phyloP scores from a whole-genome alignment of 1,140 invertebrate species.

The Phenacoccus solenopsis region DNA sequence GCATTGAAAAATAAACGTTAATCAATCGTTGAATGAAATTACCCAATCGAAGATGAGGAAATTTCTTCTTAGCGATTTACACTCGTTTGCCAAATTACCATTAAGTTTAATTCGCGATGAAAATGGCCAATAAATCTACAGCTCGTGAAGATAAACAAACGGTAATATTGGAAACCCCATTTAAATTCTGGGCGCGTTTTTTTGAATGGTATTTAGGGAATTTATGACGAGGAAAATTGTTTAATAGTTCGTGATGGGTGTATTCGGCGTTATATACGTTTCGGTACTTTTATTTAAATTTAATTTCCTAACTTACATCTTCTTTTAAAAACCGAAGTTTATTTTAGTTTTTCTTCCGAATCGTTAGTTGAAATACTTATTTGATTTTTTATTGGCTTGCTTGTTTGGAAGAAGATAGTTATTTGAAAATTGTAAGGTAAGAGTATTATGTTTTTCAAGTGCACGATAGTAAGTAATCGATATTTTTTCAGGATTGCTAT shows the following conservation, averaged over 20 bases:
- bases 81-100: too few relatives aligned
- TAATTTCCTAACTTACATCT: background rate
- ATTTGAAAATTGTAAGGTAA: too few relatives aligned
- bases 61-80: too few relatives aligned
- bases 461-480: too few relatives aligned
- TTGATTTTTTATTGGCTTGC: background rate
- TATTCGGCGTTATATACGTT: background rate
- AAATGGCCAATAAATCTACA: too few relatives aligned
- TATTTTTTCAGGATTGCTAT: too few relatives aligned
- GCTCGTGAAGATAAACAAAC: background rate
- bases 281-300: background rate
- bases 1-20: too few relatives aligned
- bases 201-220: background rate
- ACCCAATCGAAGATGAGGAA: too few relatives aligned
- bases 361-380: background rate
- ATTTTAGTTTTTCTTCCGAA: background rate
- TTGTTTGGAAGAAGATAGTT: too few relatives aligned
- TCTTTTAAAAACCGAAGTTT: background rate
- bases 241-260: background rate
- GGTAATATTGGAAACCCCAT: background rate
- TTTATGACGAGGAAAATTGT: conserved; percentile 2
- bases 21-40: too few relatives aligned
- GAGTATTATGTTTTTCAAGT: too few relatives aligned
- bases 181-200: background rate
- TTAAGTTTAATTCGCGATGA: too few relatives aligned